Percentiles rank a stretch among this genome's conserved stretches.
Evolutionary conservation across 2,113 vertebrate species (phyloP).

Genomic region (Archilochus colubris): DNA sequence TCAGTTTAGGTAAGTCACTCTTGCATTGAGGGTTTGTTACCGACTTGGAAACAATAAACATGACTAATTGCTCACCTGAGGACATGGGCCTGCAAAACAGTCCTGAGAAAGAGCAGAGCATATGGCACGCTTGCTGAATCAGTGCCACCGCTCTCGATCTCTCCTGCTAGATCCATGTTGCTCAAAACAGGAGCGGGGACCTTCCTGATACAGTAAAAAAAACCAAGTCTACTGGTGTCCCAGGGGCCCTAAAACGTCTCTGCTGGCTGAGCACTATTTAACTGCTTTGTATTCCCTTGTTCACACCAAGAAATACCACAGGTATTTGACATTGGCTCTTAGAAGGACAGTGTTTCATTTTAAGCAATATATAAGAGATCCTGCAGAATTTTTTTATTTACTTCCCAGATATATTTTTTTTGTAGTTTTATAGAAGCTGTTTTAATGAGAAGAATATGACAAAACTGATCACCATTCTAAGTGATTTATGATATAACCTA

Average conservation of each 20-base stretch:
- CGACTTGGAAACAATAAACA: not conserved
- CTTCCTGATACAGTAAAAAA: not conserved
- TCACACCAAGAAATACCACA: not conserved
- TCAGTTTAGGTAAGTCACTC: not conserved
- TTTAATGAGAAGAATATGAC: not conserved
- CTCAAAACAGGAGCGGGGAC: not conserved
- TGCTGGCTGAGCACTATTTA: not conserved
- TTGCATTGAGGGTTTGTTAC: not conserved
- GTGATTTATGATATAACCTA: not conserved
- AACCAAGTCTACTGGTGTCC: accelerated
- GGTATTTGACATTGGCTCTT: not conserved
- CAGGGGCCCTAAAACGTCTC: not conserved
- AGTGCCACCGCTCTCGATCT: not conserved
- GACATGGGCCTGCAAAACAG: not conserved
- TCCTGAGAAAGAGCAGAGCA: not conserved
- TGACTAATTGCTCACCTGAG: not conserved
- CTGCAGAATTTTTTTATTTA: not conserved
- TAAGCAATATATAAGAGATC: not conserved
- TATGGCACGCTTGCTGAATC: not conserved
- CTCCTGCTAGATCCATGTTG: not conserved
- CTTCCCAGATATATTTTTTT: not conserved
- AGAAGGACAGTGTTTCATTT: not conserved
- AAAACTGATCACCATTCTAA: not conserved
- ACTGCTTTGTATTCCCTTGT: not conserved
- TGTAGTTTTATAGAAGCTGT: not conserved